These are phyloP conservation scores for Megaceryle torquata DNA, from an alignment of 2,113 vertebrate genomes.

Conservation along the genomic window DNA sequence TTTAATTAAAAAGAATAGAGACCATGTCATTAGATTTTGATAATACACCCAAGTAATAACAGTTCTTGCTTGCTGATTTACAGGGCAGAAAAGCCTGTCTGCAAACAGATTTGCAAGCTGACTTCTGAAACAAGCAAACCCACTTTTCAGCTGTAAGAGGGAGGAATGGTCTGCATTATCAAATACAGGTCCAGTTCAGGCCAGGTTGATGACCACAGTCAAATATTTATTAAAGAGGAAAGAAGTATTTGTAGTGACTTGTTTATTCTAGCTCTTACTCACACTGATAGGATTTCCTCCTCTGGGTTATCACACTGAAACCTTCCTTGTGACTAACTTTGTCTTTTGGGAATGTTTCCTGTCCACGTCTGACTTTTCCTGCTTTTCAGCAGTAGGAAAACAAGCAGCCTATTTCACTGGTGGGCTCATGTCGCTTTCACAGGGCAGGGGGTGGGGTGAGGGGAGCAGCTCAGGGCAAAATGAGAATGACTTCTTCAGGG, in stretches of 20 bases:
- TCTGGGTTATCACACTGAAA: background rate
- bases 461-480: background rate
- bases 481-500: background rate
- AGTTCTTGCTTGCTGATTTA: background rate
- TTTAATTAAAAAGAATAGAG: background rate
- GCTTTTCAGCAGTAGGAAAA: conserved; percentile 9
- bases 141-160: background rate
- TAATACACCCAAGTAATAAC: background rate
- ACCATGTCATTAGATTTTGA: background rate
- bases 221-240: conserved; percentile 58
- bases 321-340: background rate
- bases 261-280: conserved; percentile 60
- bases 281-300: conserved; percentile 46
- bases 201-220: conserved; percentile 29
- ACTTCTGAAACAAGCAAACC: background rate
- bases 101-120: background rate
- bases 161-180: background rate
- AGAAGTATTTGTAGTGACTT: conserved; percentile 50
- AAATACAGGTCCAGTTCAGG: background rate
- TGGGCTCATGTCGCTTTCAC: background rate
- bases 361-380: background rate
- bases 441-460: background rate
- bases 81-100: background rate
- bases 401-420: background rate
- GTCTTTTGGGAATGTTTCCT: conserved; percentile 12